Conservation (phyloP, 2,888 invertebrate genomes). For the Carpatolechia fugitivella region DNA sequence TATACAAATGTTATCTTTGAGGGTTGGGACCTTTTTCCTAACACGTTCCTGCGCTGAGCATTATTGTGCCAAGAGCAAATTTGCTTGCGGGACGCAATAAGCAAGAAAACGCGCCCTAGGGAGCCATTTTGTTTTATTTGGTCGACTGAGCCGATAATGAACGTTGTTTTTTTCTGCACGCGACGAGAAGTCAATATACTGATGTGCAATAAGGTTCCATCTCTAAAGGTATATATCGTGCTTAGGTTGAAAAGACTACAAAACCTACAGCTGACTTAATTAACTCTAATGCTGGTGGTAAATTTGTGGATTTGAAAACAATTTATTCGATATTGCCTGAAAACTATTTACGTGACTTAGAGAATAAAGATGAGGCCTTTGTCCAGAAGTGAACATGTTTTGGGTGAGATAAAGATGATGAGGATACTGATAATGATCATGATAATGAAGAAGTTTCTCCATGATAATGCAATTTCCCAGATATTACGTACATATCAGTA, state of each 20-base stretch:
- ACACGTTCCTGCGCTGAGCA: constrained; percentile 55
- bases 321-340: too few species aligned
- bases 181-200: constrained; percentile 62
- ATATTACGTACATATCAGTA: too few species aligned
- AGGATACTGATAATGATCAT: too few species aligned
- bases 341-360: too few species aligned
- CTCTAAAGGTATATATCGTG: constrained; percentile 33
- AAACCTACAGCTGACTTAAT: too few species aligned
- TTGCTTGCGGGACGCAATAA: constrained; percentile 76
- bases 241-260: constrained; percentile 27
- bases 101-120: constrained; percentile 49
- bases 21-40: constrained; percentile 21
- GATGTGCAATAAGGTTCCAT: constrained; percentile 50
- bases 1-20: constrained; percentile 53
- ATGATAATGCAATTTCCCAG: too few species aligned
- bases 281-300: too few species aligned
- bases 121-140: constrained; percentile 50
- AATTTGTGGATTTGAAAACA: too few species aligned
- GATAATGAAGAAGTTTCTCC: too few species aligned
- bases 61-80: constrained; percentile 75
- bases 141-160: background rate
- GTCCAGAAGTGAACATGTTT: too few species aligned
- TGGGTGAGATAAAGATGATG: too few species aligned
- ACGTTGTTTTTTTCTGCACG: constrained; percentile 41
- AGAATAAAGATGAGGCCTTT: too few species aligned